Conservation (phyloP, 1,140 invertebrate genomes). For the Caenorhabditis elegans region DNA sequence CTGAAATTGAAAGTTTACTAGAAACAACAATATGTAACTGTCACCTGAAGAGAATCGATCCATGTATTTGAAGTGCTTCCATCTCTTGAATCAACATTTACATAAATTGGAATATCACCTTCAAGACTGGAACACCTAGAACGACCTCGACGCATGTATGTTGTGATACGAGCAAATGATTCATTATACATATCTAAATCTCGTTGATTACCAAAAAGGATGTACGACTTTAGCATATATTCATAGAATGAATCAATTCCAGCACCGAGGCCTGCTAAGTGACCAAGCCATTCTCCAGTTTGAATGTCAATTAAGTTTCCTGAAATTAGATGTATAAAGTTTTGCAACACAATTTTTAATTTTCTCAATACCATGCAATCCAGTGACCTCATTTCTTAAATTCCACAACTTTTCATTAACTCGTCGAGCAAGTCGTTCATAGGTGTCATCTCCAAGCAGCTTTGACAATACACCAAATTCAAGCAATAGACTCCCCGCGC, state of each 20-base stretch:
- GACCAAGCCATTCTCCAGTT: constrained; percentile 73
- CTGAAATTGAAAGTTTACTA: background rate
- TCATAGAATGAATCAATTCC: constrained; percentile 75
- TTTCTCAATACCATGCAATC: constrained; percentile 71
- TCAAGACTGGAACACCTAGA: constrained; percentile 59
- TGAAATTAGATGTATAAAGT: constrained; percentile 53
- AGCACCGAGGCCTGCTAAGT: constrained; percentile 74
- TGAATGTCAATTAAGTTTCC: constrained; percentile 74
- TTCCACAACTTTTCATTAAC: constrained; percentile 72
- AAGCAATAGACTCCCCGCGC: constrained; percentile 73
- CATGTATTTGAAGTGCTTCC: constrained; percentile 73
- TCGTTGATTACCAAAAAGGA: constrained; percentile 73
- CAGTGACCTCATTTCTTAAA: constrained; percentile 72
- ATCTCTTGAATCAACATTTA: constrained; percentile 76
- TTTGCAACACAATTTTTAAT: background rate
- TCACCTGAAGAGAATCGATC: constrained; percentile 75
- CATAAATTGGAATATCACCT: constrained; percentile 75
- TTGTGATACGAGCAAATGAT: constrained; percentile 72
- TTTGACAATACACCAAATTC: constrained; percentile 70
- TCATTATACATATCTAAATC: constrained; percentile 73
- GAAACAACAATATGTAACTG: background rate
- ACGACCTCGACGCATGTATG: constrained; percentile 73
- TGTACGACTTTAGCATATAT: constrained; percentile 74
- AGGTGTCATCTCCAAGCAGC: constrained; percentile 71
- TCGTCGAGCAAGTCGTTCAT: constrained; percentile 72